These are phyloP conservation scores for Progne subis DNA, from an alignment of 2,113 vertebrate species.

Conservation along the genomic window DNA sequence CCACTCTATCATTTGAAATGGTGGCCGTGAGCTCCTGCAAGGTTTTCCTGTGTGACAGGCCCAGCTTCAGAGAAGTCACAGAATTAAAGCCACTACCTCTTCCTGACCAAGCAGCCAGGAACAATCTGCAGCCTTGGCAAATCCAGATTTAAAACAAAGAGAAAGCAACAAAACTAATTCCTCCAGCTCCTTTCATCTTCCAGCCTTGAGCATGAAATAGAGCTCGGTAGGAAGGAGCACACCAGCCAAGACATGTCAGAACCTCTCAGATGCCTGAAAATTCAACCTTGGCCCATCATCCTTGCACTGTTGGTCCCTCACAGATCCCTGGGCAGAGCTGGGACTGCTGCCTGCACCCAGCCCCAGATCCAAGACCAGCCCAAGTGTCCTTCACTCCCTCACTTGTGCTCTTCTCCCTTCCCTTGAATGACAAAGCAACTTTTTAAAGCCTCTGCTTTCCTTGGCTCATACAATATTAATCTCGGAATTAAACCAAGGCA, in stretches of 20 bases:
- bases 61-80: background rate
- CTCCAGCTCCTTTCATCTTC: background rate
- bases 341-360: background rate
- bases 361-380: background rate
- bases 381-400: background rate
- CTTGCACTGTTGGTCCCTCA: background rate
- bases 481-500: conserved; percentile 8
- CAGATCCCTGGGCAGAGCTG: background rate
- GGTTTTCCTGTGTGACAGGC: background rate
- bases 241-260: background rate
- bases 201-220: background rate
- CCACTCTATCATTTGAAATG: background rate
- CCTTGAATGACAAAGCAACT: conserved; percentile 13
- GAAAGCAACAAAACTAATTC: background rate
- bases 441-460: background rate
- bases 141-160: conserved; percentile 20
- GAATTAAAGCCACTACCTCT: background rate
- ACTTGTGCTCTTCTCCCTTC: background rate
- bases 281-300: background rate
- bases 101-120: background rate
- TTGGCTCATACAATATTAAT: conserved; percentile 44
- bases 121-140: background rate
- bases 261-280: background rate
- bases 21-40: background rate
- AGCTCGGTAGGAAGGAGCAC: background rate